Evolutionary conservation across 2,113 vertebrate genomes (phyloP).

Genomic region (Hirundichthys speculiger): DNA sequence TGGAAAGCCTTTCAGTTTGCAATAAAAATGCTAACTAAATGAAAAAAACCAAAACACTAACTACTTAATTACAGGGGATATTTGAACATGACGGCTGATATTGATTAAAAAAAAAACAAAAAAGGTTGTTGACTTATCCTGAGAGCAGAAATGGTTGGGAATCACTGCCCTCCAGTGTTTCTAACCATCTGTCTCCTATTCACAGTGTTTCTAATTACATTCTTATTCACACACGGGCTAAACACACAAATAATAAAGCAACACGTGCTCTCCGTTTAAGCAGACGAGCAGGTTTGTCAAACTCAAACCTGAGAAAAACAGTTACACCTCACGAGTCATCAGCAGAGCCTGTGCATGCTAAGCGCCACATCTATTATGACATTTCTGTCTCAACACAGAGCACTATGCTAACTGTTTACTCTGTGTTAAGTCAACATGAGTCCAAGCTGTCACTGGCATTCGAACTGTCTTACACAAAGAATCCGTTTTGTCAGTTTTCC

Average conservation of each 20-base stretch:
- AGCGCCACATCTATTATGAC: slow-evolving; percentile 31
- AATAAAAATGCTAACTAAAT: too few species aligned
- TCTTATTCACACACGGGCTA: neutral
- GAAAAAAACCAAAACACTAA: too few species aligned
- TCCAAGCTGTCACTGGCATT: slow-evolving; percentile 34
- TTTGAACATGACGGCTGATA: neutral
- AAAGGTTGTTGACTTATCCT: neutral
- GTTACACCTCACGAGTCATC: neutral
- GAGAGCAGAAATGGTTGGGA: neutral
- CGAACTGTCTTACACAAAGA: slow-evolving; percentile 35
- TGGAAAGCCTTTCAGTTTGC: neutral
- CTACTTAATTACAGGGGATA: neutral
- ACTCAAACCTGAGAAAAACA: slow-evolving; percentile 24
- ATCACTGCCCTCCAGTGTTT: slow-evolving; percentile 1
- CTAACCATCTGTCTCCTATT: neutral
- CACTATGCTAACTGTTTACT: slow-evolving; percentile 45
- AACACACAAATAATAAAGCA: slow-evolving; percentile 19
- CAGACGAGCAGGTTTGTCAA: slow-evolving; percentile 11
- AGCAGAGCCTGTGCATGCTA: slow-evolving; percentile 1
- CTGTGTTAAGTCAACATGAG: slow-evolving; percentile 50
- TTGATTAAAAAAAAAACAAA: too few species aligned
- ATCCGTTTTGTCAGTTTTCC: slow-evolving; percentile 37
- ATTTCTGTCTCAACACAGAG: slow-evolving; percentile 36
- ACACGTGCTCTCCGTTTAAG: slow-evolving; percentile 21
- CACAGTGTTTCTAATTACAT: slow-evolving; percentile 25